Evolutionary conservation across 2,113 vertebrate species (phyloP), one percentile per base, ranked within the genome.

Genomic region (Plecturocebus donacophilus): DNA sequence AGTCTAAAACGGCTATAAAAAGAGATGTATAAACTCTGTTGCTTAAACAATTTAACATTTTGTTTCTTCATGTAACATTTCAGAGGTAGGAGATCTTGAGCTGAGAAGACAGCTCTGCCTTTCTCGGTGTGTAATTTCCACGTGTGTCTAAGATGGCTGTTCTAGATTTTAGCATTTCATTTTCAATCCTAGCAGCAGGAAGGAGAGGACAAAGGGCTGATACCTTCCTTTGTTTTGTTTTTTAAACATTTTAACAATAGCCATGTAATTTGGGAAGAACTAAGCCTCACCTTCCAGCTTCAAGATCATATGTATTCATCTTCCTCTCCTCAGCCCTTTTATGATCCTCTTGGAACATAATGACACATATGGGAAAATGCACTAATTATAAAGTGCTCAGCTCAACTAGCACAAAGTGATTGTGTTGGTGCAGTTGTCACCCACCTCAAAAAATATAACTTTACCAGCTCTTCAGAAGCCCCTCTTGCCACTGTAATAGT

Each of bases 1-100:
- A 80, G 17, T 80, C 66, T 68, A 68, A 93, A 83, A 64, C 40
- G 35, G 42, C 56, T 75, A 11, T 73, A 73, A 87, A 83, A 95
- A 88, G 8, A 73, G 20, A 54, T 64, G 12, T 68, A 64, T n/a
- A 70, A 95, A 83, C 25, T 80, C 49, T 79, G 3, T 92, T 66
- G 21, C 70, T 95, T 95, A 95, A 91, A 45, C 75, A 82, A 17
- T 38, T 17, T 38, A 93, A 17, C 47, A 89, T 83, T 94, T 86
- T 80, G 45, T 76, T 77, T 89, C 71, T 85, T 91, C 27, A 30
- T 86, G 27, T 71, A 76, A 90, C 38, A 38, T 8, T 64, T 87
- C 27, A 56, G 47, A 94, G 49, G 17, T 82, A 56, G 45, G 45
- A 68, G 9, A 35, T 90, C 21, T 35, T 82, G 4, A 86, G 68